Conservation (phyloP, 2,888 invertebrate genomes). For the Nomada ferruginata region DNA sequence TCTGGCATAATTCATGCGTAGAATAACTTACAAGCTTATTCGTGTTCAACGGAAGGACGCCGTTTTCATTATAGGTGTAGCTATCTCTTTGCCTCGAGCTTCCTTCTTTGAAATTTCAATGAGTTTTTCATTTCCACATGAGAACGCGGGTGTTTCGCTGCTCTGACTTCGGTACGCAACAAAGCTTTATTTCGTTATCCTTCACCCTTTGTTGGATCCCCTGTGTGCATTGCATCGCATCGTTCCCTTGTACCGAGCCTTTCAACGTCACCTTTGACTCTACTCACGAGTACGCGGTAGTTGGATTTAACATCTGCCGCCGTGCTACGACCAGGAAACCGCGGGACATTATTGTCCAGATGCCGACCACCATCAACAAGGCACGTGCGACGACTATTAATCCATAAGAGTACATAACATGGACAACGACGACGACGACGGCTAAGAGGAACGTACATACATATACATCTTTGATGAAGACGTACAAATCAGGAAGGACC, state of each 20-base stretch:
- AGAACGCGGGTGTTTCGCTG: neutral
- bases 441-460: neutral
- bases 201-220: neutral
- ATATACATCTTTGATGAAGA: constrained; percentile 39
- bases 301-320: constrained; percentile 62
- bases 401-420: constrained; percentile 25
- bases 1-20: neutral
- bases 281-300: constrained; percentile 27
- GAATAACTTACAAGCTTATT: constrained; percentile 3
- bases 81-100: neutral
- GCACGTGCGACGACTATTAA: constrained; percentile 52
- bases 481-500: constrained; percentile 47
- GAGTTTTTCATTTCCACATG: neutral
- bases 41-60: neutral
- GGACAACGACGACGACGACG: constrained; percentile 1
- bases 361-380: constrained; percentile 48
- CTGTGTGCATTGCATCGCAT: constrained; percentile 17
- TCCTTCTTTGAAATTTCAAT: neutral
- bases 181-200: constrained; percentile 11
- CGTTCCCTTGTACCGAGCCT: constrained; percentile 10
- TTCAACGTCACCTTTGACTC: constrained; percentile 50
- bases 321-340: constrained; percentile 61
- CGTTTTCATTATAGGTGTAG: neutral
- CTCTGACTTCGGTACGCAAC: neutral
- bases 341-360: constrained; percentile 60